These are phyloP conservation scores for Haliclystus octoradiatus DNA, from an alignment of 30 jellyfish, hydroid and myxozoan genomes.

Conservation along the genomic window DNA sequence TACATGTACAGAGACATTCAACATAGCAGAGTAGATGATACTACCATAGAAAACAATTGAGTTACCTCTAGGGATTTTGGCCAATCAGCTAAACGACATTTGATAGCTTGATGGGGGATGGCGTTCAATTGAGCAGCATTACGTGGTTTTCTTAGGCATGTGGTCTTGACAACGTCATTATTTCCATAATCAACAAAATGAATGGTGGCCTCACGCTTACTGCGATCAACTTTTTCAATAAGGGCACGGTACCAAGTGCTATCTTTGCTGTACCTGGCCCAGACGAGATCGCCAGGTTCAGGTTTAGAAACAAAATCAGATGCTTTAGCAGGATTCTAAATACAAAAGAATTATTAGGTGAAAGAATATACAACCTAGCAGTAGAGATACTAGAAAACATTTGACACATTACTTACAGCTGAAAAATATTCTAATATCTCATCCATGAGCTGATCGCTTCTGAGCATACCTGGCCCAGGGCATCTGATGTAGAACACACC, in stretches of 20 bases:
- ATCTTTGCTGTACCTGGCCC: slow-evolving; percentile 58
- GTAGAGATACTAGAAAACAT: no score
- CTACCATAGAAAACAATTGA: no score
- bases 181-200: slow-evolving; percentile 75
- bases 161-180: slow-evolving; percentile 23
- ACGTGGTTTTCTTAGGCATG: slow-evolving; percentile 40
- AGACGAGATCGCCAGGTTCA: slow-evolving; percentile 42
- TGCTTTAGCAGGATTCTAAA: no score
- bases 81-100: slow-evolving; percentile 27
- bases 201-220: slow-evolving; percentile 26
- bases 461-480: neutral
- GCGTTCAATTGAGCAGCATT: slow-evolving; percentile 40
- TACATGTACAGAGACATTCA: no score
- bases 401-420: no score
- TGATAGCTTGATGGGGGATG: slow-evolving; percentile 58
- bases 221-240: slow-evolving; percentile 20
- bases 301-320: slow-evolving; percentile 65
- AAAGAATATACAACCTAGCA: no score
- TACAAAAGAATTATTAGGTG: no score
- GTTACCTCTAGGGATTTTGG: slow-evolving; percentile 29
- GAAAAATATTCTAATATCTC: neutral
- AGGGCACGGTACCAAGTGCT: slow-evolving; percentile 60
- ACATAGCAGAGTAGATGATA: no score
- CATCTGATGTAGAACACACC: neutral
- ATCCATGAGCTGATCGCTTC: neutral